Evolutionary conservation across 37 sponge, comb jelly and placozoan species (phyloP).

Genomic region (Cliona cf. orientalis): DNA sequence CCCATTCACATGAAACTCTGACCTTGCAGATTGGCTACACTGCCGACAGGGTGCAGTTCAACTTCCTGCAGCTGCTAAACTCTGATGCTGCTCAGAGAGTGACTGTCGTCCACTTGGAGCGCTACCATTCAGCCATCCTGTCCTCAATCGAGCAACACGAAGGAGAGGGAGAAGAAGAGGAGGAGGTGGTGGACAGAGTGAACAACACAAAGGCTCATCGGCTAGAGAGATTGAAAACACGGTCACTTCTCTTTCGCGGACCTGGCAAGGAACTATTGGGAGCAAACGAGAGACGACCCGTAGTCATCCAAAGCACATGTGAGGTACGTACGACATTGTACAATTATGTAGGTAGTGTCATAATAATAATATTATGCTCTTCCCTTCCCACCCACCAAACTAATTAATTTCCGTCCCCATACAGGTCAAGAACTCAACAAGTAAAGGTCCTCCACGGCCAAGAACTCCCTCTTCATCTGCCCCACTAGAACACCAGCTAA

Average conservation of each 20-base stretch:
- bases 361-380: neutral
- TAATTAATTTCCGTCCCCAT: neutral
- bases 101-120: neutral
- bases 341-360: no score
- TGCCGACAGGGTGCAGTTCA: conserved; percentile 31
- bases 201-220: neutral
- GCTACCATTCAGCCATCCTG: neutral
- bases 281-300: neutral
- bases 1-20: neutral
- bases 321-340: neutral
- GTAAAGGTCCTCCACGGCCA: neutral
- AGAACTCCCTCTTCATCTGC: neutral
- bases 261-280: neutral
- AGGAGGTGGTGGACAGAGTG: neutral
- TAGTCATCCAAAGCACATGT: neutral
- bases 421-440: neutral
- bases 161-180: conserved; percentile 1
- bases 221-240: no score
- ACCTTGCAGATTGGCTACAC: conserved; percentile 23
- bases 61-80: conserved; percentile 39
- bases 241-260: neutral
- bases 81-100: conserved; percentile 32
- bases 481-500: no score
- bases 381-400: neutral
- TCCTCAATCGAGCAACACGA: neutral